phyloP scores from a whole-genome alignment of 2,113 vertebrate species.

The Clinocottus analis region DNA sequence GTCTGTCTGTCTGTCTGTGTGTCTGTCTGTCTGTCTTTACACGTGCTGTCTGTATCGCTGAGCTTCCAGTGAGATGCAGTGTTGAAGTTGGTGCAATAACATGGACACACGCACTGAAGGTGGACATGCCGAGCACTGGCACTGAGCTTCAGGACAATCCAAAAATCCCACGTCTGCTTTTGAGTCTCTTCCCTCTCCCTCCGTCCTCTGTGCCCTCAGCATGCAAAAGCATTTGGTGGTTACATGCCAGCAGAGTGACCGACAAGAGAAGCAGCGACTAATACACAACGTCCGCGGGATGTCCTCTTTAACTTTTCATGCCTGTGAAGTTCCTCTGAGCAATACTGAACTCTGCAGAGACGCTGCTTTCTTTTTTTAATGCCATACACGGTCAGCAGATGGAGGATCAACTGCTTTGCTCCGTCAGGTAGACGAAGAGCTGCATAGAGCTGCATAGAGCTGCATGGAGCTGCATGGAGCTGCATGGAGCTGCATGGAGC shows the following conservation, averaged over 20 bases:
- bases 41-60: not conserved
- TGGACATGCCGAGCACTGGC: not conserved
- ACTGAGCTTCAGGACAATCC: not conserved
- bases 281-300: constrained; percentile 34
- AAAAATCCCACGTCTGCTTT: not conserved
- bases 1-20: not conserved
- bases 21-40: not conserved
- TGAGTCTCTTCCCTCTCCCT: not conserved
- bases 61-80: not conserved
- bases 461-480: too few species aligned
- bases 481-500: too few species aligned
- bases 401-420: not conserved
- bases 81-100: not conserved
- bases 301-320: constrained; percentile 41
- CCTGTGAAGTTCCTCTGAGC: constrained; percentile 1
- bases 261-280: constrained; percentile 36
- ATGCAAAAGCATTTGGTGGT: constrained; percentile 37
- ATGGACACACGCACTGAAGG: not conserved
- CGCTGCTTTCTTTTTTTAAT: not conserved
- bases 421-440: not conserved
- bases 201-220: constrained; percentile 28
- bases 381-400: not conserved
- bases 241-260: constrained; percentile 55
- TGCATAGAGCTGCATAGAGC: too few species aligned
- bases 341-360: not conserved